A percentile compares a stretch with the other conserved stretches of the same genome.
Conservation (phyloP, 2,888 invertebrate species). For the Cremastinae sp. region DNA sequence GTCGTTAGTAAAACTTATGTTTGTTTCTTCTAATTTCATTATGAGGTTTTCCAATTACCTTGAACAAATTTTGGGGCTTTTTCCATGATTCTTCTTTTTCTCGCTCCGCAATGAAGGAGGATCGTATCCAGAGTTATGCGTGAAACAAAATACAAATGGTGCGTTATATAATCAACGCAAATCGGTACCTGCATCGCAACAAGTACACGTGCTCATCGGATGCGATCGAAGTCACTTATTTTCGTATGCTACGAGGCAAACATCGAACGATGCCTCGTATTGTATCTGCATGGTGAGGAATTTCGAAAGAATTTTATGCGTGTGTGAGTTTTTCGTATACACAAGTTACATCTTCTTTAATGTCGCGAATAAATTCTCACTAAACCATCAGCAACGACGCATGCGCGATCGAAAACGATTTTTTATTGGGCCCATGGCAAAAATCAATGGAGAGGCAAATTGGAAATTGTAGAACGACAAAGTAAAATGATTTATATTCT, state of each 20-base stretch:
- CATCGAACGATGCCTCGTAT: conserved; percentile 21
- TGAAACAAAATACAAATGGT: conserved; percentile 33
- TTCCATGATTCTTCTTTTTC: background rate
- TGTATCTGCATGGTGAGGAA: conserved; percentile 30
- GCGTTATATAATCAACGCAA: conserved; percentile 56
- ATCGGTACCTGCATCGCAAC: conserved; percentile 57
- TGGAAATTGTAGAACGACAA: too few species aligned
- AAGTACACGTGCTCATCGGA: conserved; percentile 54
- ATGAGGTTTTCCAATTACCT: too few species aligned
- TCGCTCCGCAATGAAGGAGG: background rate
- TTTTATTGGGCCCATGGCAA: background rate
- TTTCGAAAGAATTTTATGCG: conserved; percentile 46
- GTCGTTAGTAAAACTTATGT: too few species aligned
- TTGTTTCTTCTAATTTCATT: too few species aligned
- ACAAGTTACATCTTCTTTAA: conserved; percentile 5
- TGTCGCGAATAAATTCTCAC: background rate
- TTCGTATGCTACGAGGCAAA: conserved; percentile 45
- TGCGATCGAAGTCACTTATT: conserved; percentile 33
- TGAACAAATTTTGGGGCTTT: too few species aligned
- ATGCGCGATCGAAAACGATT: background rate
- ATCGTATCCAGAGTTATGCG: conserved; percentile 11
- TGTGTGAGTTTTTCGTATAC: background rate
- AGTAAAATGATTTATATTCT: too few species aligned
- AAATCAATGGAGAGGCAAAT: background rate
- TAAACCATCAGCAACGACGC: conserved; percentile 7